Evolutionary conservation across 1,140 invertebrate species (phyloP), one percentile per base, ranked within the genome.

Genomic region (Lasioglossum albipes): DNA sequence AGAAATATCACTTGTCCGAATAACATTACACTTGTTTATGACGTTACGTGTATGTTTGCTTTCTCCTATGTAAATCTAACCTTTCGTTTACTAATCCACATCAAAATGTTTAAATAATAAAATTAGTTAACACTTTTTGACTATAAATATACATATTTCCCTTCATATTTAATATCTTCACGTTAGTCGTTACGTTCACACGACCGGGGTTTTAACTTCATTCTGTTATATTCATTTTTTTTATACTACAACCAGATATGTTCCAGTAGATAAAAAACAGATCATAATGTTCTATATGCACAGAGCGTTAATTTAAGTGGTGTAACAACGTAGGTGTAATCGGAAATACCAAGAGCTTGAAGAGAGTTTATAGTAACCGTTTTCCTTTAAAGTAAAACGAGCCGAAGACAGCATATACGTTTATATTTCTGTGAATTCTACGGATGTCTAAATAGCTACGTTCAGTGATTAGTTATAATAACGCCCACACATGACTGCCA

Each of bases 351-450:
- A 41, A 16, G 42, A 16, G 31, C 22, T 42, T 6, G 49, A 49
- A 57, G 10, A 64, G 20, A 64, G 20, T 74, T 79, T 74, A 27
- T 27, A 59, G 77, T 49, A 45, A 52, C 27, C 13, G 61, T 57
- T 54, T 66, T 79, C 59, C 22, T 65, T 73, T 73, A 54, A 79
- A 57, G 61, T 57, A 79, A 79, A 74, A 74, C 42, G 77, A 74
- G 22, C 57, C 41, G 36, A 66, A 73, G 20, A 73, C 22, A 57
- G 49, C 4, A 66, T 59, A 73, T 2, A 57, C 54, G 62, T 52
- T 79, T 79, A 67, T 20, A 67, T 79, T 79, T 74, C 77, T 79
- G 77, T 79, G 59, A 74, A 66, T 79, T 36, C 62, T 49, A 79
- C 71, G 77, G 52, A 74, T 79, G 74, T 79, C 64, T 66, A n/a